Evolutionary conservation across 2,888 invertebrate species (phyloP), one percentile per base, ranked within the genome.

Genomic region (Meteorus colon): DNA sequence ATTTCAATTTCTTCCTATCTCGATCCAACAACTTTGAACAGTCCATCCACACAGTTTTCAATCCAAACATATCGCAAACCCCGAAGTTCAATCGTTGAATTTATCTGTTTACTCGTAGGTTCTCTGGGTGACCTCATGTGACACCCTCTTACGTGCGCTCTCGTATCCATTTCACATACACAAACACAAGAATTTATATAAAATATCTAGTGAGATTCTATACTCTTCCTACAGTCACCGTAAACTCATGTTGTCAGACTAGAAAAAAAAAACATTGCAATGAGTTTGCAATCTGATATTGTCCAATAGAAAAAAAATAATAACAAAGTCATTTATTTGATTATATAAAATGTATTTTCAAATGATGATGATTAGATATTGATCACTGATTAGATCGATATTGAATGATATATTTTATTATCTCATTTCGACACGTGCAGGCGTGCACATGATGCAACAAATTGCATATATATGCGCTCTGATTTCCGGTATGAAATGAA

Each of bases 401-500:
- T 55, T 6, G 6, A 55, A 8, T n/a, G 55, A 55, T 62, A 29
- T 31, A 31, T 31, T 62, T 31, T 62, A 12, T 29, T 29, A 29
- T 16, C 10, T 60, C 4, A 62, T 62, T 10, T 27, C 29, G 4
- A 70, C 19, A 24, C n/a, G 16, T 29, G n/a, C 16, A 51, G 27
- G 31, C 16, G 70, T 60, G n/a, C 12, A 37, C 37, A 16, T 68
- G 31, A 48, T n/a, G 37, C 71, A 60, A 62, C 31, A 31, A 31
- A 31, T 37, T 29, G 29, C 12, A 41, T 41, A 41, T 41, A 41
- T 41, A 41, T 41, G 5, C 24, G 60, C 73, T 45, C 76, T 78
- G 77, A 79, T 81, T 81, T 81, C 80, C 80, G 80, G 79, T 75
- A 66, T 60, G 76, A 73, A 77, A 81, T 79, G 77, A 79, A 72